Conservation (phyloP, 2,797 vertebrate genomes). For the Harpagifer antarcticus region DNA sequence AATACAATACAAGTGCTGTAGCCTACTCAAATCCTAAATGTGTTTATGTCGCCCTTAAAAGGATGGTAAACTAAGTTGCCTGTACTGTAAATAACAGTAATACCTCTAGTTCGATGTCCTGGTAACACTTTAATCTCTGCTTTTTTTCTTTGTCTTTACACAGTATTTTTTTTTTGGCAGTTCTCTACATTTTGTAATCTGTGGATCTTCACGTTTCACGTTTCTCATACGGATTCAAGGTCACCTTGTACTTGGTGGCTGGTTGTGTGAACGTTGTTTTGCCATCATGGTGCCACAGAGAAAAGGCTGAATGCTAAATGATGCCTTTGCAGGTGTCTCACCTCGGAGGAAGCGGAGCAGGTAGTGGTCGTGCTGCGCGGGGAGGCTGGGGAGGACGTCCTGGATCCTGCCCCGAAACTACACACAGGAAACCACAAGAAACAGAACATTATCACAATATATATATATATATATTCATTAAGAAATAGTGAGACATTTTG, state of each 20-base stretch:
- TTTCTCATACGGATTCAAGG: background rate
- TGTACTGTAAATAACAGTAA: background rate
- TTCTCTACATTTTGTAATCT: background rate
- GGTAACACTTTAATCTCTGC: background rate
- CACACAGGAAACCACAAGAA: conserved; percentile 9
- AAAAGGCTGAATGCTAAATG: rapidly evolving
- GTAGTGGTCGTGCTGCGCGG: conserved; percentile 89
- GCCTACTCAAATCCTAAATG: too few species aligned
- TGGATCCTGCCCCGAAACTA: conserved; percentile 90
- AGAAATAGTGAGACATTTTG: background rate
- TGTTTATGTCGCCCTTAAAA: background rate
- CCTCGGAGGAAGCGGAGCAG: conserved; percentile 97
- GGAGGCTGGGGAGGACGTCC: conserved; percentile 88
- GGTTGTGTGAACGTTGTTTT: background rate
- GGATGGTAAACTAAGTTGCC: background rate
- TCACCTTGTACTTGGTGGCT: background rate
- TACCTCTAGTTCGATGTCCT: background rate
- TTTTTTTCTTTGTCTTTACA: too few species aligned
- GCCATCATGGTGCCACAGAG: background rate
- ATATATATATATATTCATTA: background rate
- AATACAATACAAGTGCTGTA: too few species aligned
- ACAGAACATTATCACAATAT: background rate
- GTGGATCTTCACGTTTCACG: background rate
- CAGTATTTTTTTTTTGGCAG: background rate
- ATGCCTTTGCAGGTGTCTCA: conserved; percentile 62